These are phyloP conservation scores for Drosophila affinis DNA, from an alignment of 2,888 invertebrate species.

Conservation along the genomic window DNA sequence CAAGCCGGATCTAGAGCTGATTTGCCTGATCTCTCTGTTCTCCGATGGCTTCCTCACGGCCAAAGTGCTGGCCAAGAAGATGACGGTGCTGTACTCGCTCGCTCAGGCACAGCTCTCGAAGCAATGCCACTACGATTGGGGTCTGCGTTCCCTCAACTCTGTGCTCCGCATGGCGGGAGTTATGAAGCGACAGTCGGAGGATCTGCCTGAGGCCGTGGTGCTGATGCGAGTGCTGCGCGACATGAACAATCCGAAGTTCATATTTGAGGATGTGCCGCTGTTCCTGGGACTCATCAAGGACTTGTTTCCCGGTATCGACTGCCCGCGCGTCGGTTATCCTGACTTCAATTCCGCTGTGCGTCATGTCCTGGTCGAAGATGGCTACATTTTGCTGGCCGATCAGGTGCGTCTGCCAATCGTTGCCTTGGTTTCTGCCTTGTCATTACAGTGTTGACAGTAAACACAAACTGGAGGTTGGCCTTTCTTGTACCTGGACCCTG, in stretches of 20 bases:
- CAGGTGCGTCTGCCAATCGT: constrained; percentile 85
- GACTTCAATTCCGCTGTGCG: constrained; percentile 93
- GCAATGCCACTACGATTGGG: constrained; percentile 97
- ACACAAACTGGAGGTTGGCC: constrained; percentile 42
- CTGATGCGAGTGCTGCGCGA: constrained; percentile 95
- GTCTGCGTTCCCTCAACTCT: constrained; percentile 94
- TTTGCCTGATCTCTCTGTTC: constrained; percentile 95
- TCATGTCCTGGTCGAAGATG: constrained; percentile 87
- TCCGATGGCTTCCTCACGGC: constrained; percentile 96
- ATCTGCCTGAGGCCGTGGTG: constrained; percentile 93
- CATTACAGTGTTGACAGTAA: constrained; percentile 40
- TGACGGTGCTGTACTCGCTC: constrained; percentile 95
- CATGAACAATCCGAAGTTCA: constrained; percentile 97
- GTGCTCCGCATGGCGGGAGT: constrained; percentile 96
- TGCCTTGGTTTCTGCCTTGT: constrained; percentile 24
- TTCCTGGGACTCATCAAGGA: constrained; percentile 94
- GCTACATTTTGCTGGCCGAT: constrained; percentile 88
- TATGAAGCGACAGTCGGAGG: constrained; percentile 90
- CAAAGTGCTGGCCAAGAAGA: constrained; percentile 95
- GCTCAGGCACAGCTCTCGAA: constrained; percentile 95
- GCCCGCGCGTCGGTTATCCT: constrained; percentile 93
- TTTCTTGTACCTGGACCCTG: no score
- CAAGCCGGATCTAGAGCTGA: constrained; percentile 95
- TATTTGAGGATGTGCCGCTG: constrained; percentile 94
- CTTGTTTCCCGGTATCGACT: constrained; percentile 95